phyloP scores from a whole-genome alignment of 2,888 invertebrate species.

The Lithophane semibrunnea region DNA sequence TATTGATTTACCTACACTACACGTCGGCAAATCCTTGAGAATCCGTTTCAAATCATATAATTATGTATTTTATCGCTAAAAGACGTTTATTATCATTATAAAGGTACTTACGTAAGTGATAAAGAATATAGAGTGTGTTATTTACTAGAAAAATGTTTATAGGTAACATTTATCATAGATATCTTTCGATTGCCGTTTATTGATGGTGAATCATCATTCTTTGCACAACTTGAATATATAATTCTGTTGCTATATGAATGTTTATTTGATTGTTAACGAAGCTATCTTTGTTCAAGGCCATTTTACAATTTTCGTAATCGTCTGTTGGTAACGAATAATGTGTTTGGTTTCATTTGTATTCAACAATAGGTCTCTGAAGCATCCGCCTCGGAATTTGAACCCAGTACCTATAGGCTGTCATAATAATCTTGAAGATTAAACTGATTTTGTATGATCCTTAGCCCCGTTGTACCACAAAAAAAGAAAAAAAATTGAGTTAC shows the following conservation, averaged over 20 bases:
- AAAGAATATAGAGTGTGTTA: slow-evolving; percentile 46
- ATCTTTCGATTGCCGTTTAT: slow-evolving; percentile 43
- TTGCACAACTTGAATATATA: slow-evolving; percentile 31
- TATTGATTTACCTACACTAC: slow-evolving; percentile 32
- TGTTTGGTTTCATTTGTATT: background rate
- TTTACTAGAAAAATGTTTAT: slow-evolving; percentile 54
- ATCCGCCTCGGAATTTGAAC: background rate
- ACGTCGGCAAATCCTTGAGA: slow-evolving; percentile 64
- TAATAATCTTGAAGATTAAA: background rate
- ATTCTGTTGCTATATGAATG: slow-evolving; percentile 33
- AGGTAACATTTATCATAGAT: slow-evolving; percentile 51
- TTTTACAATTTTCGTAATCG: slow-evolving; percentile 15
- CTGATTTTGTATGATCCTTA: background rate
- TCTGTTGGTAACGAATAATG: slow-evolving; percentile 17
- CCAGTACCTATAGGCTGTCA: background rate
- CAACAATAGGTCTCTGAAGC: background rate
- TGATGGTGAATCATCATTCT: slow-evolving; percentile 42
- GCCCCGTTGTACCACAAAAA: background rate
- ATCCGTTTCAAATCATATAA: slow-evolving; percentile 63
- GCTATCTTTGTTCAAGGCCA: slow-evolving; percentile 31
- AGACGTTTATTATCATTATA: slow-evolving; percentile 59
- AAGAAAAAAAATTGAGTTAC: background rate
- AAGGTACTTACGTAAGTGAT: slow-evolving; percentile 59
- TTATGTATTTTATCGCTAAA: slow-evolving; percentile 63
- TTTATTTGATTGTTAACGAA: slow-evolving; percentile 29